phyloP scores from a whole-genome alignment of 2,888 invertebrate genomes.

The Netelia fuscicornis region DNA sequence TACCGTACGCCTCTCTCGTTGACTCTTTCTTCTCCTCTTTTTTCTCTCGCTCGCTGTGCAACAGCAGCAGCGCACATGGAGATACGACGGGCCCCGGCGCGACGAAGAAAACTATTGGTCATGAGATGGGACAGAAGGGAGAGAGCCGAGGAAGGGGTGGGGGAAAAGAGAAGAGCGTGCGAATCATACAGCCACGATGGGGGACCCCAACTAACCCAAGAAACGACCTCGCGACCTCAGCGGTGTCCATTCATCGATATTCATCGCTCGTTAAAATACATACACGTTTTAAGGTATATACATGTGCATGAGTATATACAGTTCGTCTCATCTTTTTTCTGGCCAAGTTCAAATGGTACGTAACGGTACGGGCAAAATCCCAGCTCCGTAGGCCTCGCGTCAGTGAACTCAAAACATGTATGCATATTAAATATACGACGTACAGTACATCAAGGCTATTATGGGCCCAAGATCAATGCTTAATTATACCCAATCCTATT shows the following conservation, averaged over 20 bases:
- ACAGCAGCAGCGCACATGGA: background rate
- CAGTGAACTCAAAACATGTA: slow-evolving; percentile 11
- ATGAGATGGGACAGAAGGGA: slow-evolving; percentile 38
- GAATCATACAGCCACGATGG: slow-evolving; percentile 63
- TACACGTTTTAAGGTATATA: slow-evolving; percentile 51
- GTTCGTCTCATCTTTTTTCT: slow-evolving; percentile 46
- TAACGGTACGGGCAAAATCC: slow-evolving; percentile 59
- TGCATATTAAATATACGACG: slow-evolving; percentile 36
- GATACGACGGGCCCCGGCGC: background rate
- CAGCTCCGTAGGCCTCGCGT: slow-evolving; percentile 6
- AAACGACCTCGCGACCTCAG: slow-evolving; percentile 67
- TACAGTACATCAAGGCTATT: slow-evolving; percentile 48
- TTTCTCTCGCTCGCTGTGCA: background rate
- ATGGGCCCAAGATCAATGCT: slow-evolving; percentile 24
- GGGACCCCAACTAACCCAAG: slow-evolving; percentile 67
- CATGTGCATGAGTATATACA: slow-evolving; percentile 8
- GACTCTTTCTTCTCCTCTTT: slow-evolving; percentile 25
- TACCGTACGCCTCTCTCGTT: slow-evolving; percentile 64
- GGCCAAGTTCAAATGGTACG: slow-evolving; percentile 62
- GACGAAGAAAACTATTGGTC: slow-evolving; percentile 56
- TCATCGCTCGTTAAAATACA: slow-evolving; percentile 69
- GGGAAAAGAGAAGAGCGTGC: slow-evolving; percentile 64
- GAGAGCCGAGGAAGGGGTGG: background rate
- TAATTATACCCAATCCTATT: slow-evolving; percentile 15
- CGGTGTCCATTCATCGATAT: slow-evolving; percentile 69